phyloP scores from a whole-genome alignment of 2,888 invertebrate species.

The Xestia xanthographa region DNA sequence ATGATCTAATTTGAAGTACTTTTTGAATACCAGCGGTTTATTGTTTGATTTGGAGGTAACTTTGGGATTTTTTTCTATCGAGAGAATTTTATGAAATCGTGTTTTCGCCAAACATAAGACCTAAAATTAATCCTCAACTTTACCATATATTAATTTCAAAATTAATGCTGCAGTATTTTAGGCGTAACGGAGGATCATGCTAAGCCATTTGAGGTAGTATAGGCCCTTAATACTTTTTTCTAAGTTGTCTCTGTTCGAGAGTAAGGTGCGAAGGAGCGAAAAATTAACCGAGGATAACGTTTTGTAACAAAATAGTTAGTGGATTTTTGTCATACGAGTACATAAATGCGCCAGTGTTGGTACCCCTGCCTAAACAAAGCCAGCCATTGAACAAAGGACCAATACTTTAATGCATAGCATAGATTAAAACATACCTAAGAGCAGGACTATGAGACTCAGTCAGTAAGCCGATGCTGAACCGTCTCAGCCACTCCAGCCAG shows the following conservation, averaged over 20 bases:
- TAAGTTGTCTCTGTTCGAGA: not conserved
- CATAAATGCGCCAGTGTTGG: not conserved
- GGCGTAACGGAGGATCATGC: too few relatives aligned
- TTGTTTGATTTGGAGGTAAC: too few relatives aligned
- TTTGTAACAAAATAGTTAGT: not conserved
- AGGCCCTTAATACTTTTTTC: not conserved
- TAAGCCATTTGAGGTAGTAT: too few relatives aligned
- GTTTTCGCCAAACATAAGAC: too few relatives aligned
- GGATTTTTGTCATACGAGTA: not conserved
- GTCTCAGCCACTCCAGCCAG: slow-evolving; percentile 99
- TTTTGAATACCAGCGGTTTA: too few relatives aligned
- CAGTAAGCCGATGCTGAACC: slow-evolving; percentile 97
- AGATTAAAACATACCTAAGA: slow-evolving; percentile 87
- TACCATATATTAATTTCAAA: too few relatives aligned
- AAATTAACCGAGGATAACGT: not conserved
- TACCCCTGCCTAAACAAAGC: too few relatives aligned
- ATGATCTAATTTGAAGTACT: too few relatives aligned
- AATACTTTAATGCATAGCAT: not conserved
- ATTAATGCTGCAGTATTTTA: too few relatives aligned
- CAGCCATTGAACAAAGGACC: not conserved
- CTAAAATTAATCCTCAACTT: too few relatives aligned
- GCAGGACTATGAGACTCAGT: slow-evolving; percentile 99
- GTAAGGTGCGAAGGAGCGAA: not conserved
- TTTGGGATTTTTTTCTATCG: too few relatives aligned
- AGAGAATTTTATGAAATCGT: too few relatives aligned